These are phyloP conservation scores for Odocoileus virginianus DNA, from an alignment of 2,113 vertebrate species.

Conservation along the genomic window DNA sequence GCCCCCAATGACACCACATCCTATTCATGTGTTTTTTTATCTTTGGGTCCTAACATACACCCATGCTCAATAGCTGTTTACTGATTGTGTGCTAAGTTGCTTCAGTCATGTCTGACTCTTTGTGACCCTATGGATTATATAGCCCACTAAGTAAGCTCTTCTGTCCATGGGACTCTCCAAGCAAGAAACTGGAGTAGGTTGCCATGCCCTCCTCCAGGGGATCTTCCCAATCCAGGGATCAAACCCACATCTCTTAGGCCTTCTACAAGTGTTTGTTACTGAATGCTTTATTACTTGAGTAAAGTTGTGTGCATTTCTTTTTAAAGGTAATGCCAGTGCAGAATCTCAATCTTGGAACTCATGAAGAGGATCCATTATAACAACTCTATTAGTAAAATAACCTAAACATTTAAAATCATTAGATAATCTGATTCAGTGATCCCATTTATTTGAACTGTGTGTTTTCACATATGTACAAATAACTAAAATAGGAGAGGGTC, in stretches of 20 bases:
- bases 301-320: background rate
- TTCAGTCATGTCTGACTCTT: background rate
- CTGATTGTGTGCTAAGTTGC: background rate
- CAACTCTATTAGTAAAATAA: background rate
- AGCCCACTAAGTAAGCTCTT: background rate
- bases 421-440: background rate
- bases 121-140: background rate
- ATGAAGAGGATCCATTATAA: background rate
- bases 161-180: background rate
- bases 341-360: background rate
- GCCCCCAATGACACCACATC: accelerated
- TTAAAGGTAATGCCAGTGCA: background rate
- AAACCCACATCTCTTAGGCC: background rate
- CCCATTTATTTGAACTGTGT: background rate
- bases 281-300: background rate
- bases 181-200: background rate
- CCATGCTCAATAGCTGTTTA: background rate
- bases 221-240: background rate
- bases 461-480: background rate
- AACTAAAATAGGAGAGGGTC: background rate
- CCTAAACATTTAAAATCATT: background rate
- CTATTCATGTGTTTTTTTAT: background rate
- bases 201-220: background rate
- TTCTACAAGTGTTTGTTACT: background rate
- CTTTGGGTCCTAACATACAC: background rate